These are phyloP conservation scores for Forbesichthys agassizii DNA, from an alignment of 2,113 vertebrate genomes.

Conservation along the genomic window DNA sequence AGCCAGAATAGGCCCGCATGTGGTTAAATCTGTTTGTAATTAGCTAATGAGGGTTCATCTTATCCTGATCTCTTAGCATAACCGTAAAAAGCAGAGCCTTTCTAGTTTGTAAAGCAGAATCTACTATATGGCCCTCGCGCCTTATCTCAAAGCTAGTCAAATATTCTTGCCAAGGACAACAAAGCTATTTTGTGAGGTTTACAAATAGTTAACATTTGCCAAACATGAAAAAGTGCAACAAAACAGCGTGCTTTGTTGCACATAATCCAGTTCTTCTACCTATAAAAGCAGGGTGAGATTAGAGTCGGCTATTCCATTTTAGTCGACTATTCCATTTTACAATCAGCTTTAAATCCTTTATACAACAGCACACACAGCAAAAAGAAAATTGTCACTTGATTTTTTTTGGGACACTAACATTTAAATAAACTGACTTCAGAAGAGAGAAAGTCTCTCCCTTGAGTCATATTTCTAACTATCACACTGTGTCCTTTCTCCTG, in stretches of 20 bases:
- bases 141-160: conserved; percentile 49
- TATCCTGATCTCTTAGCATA: conserved; percentile 23
- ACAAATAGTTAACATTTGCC: conserved; percentile 37
- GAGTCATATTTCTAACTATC: conserved; percentile 59
- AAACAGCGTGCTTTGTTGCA: conserved; percentile 13
- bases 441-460: conserved; percentile 27
- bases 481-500: conserved; percentile 65
- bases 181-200: conserved; percentile 11
- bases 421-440: conserved; percentile 43
- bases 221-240: conserved; percentile 27
- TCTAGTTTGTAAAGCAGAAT: conserved; percentile 21
- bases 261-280: conserved; percentile 18
- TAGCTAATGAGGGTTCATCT: conserved; percentile 31
- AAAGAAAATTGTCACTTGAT: conserved; percentile 27
- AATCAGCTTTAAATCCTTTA: too few relatives aligned
- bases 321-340: background rate
- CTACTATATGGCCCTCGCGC: conserved; percentile 35
- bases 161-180: conserved; percentile 39
- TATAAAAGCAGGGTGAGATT: conserved; percentile 21
- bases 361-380: conserved; percentile 6
- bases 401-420: conserved; percentile 39
- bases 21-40: conserved; percentile 8
- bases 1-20: background rate
- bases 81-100: conserved; percentile 24
- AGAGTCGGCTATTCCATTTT: background rate